Base-by-base conservation (phyloP, 2,113 vertebrate species). In the Grallaria varia region DNA sequence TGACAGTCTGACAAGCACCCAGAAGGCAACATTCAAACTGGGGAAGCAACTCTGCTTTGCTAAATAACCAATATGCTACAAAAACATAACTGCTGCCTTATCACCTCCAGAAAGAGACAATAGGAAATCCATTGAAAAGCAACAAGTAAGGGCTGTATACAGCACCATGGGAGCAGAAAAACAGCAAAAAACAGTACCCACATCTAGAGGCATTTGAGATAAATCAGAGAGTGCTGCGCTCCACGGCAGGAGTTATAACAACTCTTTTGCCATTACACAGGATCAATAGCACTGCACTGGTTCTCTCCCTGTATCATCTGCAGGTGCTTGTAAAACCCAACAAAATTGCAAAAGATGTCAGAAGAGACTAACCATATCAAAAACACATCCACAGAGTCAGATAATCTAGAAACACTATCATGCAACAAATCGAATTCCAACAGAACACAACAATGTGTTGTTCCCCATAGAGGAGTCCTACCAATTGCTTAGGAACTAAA, bases 221-320 rank as follows among this genome's bases (percentile, higher is more conserved):
- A 95, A 96, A 90, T 89, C 53, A 90, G 56, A 71, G 66, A 83
- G 72, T 31, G 28, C 68, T 84, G 40, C 72, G 69, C 50, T 93
- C 47, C 55, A 55, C 21, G 40, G 79, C 73, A 90, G 66, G 67
- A 90, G 89, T 82, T 66, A 12, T 23, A 95, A 78, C 84, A 95
- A 72, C 53, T 78, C 81, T 92, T 69, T 49, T 82, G 44, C 60
- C 64, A 63, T 86, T 86, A 84, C 53, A 71, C 45, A 69, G 50
- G 78, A 89, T 93, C 39, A 24, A 84, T 56, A 89, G 53, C 58
- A 64, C 24, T 53, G 73, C 30, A n/a, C 50, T n/a, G 30, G 30
- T 59, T 77, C 64, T 50, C 40, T 73, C 74, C 35, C 52, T 84
- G 25, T 75, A 63, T 58, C 67, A 72, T 91, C 62, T 81, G 20